A percentile compares a stretch with the other conserved stretches of the same genome.
Conservation (phyloP, 2,113 vertebrate species). For the Campylomormyrus tamandua region DNA sequence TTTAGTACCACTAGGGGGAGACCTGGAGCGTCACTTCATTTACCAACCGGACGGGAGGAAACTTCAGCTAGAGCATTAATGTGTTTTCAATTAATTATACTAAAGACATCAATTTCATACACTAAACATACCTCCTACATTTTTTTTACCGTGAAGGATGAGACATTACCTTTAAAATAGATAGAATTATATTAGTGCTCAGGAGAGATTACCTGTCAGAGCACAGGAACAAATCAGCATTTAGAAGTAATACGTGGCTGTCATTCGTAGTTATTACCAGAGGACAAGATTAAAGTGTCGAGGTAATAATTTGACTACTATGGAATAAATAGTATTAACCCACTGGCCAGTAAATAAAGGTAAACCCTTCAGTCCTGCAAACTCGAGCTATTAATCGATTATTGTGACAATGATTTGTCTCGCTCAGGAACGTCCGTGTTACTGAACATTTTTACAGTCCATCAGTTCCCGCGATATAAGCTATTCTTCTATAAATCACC, state of each 20-base stretch:
- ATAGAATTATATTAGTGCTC: neutral
- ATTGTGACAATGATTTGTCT: neutral
- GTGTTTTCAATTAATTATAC: neutral
- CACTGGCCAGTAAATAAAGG: neutral
- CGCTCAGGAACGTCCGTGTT: neutral
- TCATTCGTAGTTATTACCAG: too few species aligned
- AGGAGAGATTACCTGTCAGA: neutral
- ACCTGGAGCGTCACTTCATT: neutral
- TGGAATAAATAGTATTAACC: neutral
- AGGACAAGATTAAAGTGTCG: too few species aligned
- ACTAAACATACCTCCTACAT: neutral
- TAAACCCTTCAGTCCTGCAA: neutral
- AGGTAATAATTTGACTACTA: neutral
- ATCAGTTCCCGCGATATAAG: neutral
- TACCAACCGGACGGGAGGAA: neutral
- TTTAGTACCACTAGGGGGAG: neutral
- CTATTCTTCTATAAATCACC: neutral
- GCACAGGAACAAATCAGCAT: neutral
- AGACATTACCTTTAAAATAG: neutral
- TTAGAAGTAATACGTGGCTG: too few species aligned
- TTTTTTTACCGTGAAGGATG: neutral
- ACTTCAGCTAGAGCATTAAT: neutral
- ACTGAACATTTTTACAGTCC: neutral
- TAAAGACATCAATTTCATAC: neutral
- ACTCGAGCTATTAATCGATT: neutral